phyloP scores from a whole-genome alignment of 2,888 invertebrate species.

The Aphodius granarius region DNA sequence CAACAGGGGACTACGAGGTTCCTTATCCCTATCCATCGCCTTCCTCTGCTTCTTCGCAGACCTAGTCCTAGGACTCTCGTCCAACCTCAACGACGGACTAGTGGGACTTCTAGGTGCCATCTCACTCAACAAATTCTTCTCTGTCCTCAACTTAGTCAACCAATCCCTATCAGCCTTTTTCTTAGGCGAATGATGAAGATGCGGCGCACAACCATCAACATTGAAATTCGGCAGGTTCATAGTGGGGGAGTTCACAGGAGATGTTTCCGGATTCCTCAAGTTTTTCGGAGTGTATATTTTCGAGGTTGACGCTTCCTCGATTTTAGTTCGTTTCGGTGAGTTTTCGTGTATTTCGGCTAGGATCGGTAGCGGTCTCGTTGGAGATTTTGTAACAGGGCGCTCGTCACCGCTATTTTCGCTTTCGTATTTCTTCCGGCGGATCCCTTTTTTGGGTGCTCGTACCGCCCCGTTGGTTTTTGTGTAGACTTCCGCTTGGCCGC shows the following conservation, averaged over 20 bases:
- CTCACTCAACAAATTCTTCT: conserved; percentile 50
- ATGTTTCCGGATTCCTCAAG: conserved; percentile 34
- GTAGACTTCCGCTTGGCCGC: conserved; percentile 36
- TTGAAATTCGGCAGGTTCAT: conserved; percentile 80
- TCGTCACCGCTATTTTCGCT: neutral
- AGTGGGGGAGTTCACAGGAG: conserved; percentile 41
- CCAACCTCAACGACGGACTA: conserved; percentile 43
- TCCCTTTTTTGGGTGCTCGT: conserved; percentile 7
- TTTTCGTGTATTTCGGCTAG: neutral
- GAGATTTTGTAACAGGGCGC: neutral
- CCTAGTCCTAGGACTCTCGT: conserved; percentile 28
- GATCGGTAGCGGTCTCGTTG: neutral
- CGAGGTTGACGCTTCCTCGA: conserved; percentile 1
- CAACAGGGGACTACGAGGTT: conserved; percentile 34
- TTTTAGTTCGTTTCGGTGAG: conserved; percentile 14
- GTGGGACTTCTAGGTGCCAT: conserved; percentile 37
- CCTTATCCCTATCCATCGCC: conserved; percentile 3
- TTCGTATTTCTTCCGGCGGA: neutral
- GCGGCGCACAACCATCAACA: conserved; percentile 75
- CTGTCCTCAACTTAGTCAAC: conserved; percentile 67
- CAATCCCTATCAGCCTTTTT: conserved; percentile 71
- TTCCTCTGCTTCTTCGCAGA: conserved; percentile 20
- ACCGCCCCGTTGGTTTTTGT: neutral
- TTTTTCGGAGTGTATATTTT: neutral
- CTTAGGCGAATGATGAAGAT: conserved; percentile 71